Percentiles rank a stretch among this genome's conserved stretches.
Conservation (phyloP, 2,888 invertebrate species). For the Aporophyla nigra region DNA sequence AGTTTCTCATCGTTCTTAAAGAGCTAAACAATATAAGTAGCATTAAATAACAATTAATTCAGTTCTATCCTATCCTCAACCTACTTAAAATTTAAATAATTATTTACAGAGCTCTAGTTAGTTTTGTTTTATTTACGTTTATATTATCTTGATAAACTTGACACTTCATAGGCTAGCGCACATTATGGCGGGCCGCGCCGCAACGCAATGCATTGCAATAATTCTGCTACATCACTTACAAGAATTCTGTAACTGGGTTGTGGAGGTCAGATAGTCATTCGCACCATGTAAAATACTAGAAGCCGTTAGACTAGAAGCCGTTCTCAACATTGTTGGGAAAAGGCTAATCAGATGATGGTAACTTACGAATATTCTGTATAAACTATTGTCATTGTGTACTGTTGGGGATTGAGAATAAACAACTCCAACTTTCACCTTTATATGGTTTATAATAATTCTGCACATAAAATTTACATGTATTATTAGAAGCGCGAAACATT, state of each 20-base stretch:
- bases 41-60: neutral
- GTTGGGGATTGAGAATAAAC: too few species aligned
- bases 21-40: neutral
- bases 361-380: too few species aligned
- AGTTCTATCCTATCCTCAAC: neutral
- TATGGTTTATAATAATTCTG: too few species aligned
- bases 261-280: too few species aligned
- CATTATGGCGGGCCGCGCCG: neutral
- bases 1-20: neutral
- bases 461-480: too few species aligned
- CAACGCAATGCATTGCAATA: neutral
- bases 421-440: too few species aligned
- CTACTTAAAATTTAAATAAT: conserved; percentile 2
- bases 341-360: too few species aligned
- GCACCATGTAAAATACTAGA: too few species aligned
- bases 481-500: too few species aligned
- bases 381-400: too few species aligned
- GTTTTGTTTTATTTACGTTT: neutral
- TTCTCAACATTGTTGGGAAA: too few species aligned
- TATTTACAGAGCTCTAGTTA: conserved; percentile 18
- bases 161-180: neutral
- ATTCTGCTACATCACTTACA: neutral
- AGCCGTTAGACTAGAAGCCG: too few species aligned
- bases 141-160: neutral
- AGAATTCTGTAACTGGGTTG: neutral